Evolutionary conservation across 2,113 vertebrate genomes (phyloP), one percentile per base, ranked within the genome.

Genomic region (Pseudorasbora parva): DNA sequence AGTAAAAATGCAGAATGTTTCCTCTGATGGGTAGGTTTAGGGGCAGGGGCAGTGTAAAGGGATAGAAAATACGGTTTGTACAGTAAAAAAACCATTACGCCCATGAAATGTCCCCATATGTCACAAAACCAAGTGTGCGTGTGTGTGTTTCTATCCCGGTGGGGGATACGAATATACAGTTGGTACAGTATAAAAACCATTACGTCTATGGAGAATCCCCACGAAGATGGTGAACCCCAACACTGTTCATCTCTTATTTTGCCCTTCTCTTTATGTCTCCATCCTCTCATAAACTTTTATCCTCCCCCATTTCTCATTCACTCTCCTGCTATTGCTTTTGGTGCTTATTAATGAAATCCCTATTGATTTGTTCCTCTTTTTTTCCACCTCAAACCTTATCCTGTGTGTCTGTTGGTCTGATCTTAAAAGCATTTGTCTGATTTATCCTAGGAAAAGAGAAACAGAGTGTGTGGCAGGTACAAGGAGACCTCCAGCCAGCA

Each of bases 311-410:
- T 37, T 27, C 19, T 51, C 5, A 43, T 21, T 54, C 27, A 5
- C 30, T 82, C 85, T 87, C 4, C 8, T 51, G 56, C 10, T n/a
- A 14, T 45, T 43, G 23, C 74, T 76, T 71, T 41, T 49, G 83
- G 47, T 78, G 75, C 54, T 66, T 71, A 78, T 69, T 59, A 47
- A 45, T 43, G 33, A 59, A 84, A 84, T 59, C 64, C 74, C n/a
- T 49, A 92, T 91, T 84, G 86, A 91, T 89, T 83, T 88, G n/a
- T 87, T 89, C 86, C 88, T 91, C 84, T 60, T 21, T 71, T 81
- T 47, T 9, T 7, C 37, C 6, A 6, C 71, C 71, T 5, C 12
- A 51, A 23, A 27, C 23, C 23, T 37, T 77, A 23, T 82, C 60
- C 43, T 10, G 41, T 80, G 30, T 33, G 49, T 60, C 62, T 68